Conservation (phyloP, 1,140 invertebrate species). For the Diorhabda sublineata region DNA sequence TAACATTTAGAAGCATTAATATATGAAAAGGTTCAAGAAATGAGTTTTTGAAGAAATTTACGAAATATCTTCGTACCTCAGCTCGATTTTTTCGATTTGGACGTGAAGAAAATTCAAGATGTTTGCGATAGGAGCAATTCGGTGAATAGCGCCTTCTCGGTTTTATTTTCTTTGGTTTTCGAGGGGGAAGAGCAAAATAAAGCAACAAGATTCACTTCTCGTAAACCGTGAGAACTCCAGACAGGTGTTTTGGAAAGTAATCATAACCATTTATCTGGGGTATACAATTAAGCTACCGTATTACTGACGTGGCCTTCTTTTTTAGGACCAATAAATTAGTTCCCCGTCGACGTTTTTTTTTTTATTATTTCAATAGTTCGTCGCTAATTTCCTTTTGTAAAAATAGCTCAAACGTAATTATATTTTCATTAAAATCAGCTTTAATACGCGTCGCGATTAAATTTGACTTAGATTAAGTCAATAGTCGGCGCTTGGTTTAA, state of each 20-base stretch:
- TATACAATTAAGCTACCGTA: slow-evolving; percentile 28
- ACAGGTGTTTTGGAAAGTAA: slow-evolving; percentile 21
- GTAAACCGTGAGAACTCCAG: slow-evolving; percentile 23
- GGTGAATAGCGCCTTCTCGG: slow-evolving; percentile 3
- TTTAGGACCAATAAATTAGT: background rate
- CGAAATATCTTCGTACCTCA: background rate
- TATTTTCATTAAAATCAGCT: too few species aligned
- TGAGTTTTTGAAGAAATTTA: too few species aligned
- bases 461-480: too few species aligned
- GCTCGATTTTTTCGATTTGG: slow-evolving; percentile 1
- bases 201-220: background rate
- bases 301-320: slow-evolving; percentile 21
- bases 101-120: background rate
- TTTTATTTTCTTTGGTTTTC: slow-evolving; percentile 11
- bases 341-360: too few species aligned
- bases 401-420: too few species aligned
- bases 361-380: too few species aligned
- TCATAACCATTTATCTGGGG: slow-evolving; percentile 18
- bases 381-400: too few species aligned
- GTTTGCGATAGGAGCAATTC: background rate
- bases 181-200: slow-evolving; percentile 13
- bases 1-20: too few species aligned
- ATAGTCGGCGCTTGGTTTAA: too few species aligned
- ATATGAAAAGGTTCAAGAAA: too few species aligned
- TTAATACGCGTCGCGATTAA: too few species aligned